Evolutionary conservation across 1,140 invertebrate species (phyloP).

Genomic region (Drosophila guanche): DNA sequence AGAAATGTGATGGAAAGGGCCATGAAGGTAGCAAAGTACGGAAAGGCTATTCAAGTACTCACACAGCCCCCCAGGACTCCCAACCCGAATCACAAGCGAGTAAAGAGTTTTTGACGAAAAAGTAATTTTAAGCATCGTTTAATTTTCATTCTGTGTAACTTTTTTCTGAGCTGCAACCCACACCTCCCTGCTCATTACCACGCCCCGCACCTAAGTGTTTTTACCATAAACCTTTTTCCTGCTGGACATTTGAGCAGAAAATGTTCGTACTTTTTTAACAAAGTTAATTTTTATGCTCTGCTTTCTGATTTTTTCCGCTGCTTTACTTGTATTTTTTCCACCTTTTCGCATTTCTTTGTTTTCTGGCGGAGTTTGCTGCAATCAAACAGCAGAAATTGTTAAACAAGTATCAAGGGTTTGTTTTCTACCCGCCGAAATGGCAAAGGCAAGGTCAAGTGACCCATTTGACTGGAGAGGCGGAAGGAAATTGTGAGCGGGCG

Average conservation of each 20-base stretch:
- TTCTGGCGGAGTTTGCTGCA: conserved; percentile 40
- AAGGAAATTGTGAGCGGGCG: neutral
- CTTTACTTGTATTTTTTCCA: conserved; percentile 3
- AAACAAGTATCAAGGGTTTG: conserved; percentile 58
- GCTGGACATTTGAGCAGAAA: conserved; percentile 69
- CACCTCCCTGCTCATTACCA: conserved; percentile 7
- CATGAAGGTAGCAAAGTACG: neutral
- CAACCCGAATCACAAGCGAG: conserved; percentile 30
- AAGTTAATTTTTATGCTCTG: conserved; percentile 76
- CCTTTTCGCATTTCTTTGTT: conserved; percentile 10
- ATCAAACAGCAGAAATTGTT: conserved; percentile 51
- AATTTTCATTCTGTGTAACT: conserved; percentile 78
- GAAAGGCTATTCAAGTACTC: neutral
- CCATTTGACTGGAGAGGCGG: conserved; percentile 14
- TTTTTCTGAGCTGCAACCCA: conserved; percentile 37
- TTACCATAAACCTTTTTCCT: conserved; percentile 46
- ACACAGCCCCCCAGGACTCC: neutral
- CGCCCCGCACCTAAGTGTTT: conserved; percentile 5
- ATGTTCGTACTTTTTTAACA: conserved; percentile 70
- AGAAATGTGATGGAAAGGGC: too few species aligned
- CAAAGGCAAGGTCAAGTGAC: conserved; percentile 59
- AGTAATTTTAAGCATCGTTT: conserved; percentile 81
- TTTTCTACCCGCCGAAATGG: conserved; percentile 41
- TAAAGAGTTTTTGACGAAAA: conserved; percentile 76
- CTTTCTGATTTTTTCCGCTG: conserved; percentile 45